A percentile compares a stretch with the other conserved stretches of the same genome.
These are phyloP conservation scores for Lepas anatifera DNA, from an alignment of 2,888 invertebrate species.

Conservation along the genomic window DNA sequence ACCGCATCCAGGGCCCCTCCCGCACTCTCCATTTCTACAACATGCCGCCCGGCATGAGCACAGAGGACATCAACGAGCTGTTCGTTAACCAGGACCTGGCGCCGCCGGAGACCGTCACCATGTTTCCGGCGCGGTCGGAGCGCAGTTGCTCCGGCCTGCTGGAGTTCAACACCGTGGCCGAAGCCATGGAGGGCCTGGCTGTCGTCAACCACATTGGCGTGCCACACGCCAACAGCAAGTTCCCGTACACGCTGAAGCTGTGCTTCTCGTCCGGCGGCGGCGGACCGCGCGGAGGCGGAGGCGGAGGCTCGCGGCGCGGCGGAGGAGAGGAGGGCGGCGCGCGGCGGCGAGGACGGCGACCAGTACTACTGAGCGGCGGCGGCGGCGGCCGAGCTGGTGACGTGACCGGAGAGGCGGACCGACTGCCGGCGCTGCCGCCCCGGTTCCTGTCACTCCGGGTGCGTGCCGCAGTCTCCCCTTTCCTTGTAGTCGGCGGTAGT, in stretches of 20 bases:
- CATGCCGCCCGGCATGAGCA: constrained; percentile 88
- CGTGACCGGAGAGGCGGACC: too few relatives aligned
- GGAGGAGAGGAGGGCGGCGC: neutral
- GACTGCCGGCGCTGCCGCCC: too few relatives aligned
- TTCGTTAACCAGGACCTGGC: constrained; percentile 74
- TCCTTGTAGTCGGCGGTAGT: too few relatives aligned
- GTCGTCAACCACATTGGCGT: constrained; percentile 94
- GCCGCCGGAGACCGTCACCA: constrained; percentile 68
- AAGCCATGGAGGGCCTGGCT: constrained; percentile 90
- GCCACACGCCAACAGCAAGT: constrained; percentile 89
- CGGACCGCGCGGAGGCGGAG: neutral
- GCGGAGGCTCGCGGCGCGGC: neutral
- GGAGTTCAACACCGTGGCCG: constrained; percentile 83
- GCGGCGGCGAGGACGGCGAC: neutral
- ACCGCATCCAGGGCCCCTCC: constrained; percentile 91
- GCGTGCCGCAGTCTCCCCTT: too few relatives aligned
- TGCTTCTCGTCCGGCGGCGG: constrained; percentile 74
- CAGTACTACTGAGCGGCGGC: neutral
- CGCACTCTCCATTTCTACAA: constrained; percentile 97
- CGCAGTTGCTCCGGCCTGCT: constrained; percentile 72
- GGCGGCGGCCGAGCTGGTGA: too few relatives aligned
- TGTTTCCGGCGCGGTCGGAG: constrained; percentile 63
- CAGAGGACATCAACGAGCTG: constrained; percentile 78
- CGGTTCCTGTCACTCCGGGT: too few relatives aligned
- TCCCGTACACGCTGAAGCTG: constrained; percentile 96